Evolutionary conservation across 2,113 vertebrate genomes (phyloP).

Genomic region (Circaetus cinerascens): DNA sequence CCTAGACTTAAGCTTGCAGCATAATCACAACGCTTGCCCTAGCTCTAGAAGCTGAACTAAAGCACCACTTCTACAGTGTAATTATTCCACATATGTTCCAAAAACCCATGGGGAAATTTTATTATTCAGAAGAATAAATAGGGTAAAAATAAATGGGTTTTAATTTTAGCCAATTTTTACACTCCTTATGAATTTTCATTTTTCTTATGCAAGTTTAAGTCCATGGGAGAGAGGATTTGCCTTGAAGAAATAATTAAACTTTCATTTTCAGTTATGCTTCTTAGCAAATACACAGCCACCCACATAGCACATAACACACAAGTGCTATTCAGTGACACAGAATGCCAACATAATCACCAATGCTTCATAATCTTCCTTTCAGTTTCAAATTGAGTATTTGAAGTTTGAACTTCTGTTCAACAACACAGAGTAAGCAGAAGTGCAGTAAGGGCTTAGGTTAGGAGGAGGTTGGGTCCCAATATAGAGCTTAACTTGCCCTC

Average conservation of each 20-base stretch:
- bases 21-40: constrained; percentile 52
- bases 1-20: constrained; percentile 55
- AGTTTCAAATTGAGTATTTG: background rate
- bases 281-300: constrained; percentile 55
- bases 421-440: background rate
- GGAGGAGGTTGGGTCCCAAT: background rate
- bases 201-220: constrained; percentile 52
- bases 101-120: constrained; percentile 24
- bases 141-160: constrained; percentile 58
- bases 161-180: constrained; percentile 62
- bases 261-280: constrained; percentile 60
- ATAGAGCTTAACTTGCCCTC: background rate
- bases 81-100: constrained; percentile 44
- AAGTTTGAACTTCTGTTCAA: background rate
- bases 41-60: constrained; percentile 4
- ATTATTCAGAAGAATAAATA: constrained; percentile 37
- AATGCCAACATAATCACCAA: constrained; percentile 24
- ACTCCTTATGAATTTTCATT: constrained; percentile 65
- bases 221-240: constrained; percentile 45
- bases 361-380: background rate
- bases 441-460: background rate
- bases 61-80: constrained; percentile 5
- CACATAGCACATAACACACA: background rate
- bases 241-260: constrained; percentile 69
- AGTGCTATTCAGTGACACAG: constrained; percentile 20